These are phyloP conservation scores for Mesorhabditis belari DNA, from an alignment of 2,888 invertebrate genomes.

Conservation along the genomic window DNA sequence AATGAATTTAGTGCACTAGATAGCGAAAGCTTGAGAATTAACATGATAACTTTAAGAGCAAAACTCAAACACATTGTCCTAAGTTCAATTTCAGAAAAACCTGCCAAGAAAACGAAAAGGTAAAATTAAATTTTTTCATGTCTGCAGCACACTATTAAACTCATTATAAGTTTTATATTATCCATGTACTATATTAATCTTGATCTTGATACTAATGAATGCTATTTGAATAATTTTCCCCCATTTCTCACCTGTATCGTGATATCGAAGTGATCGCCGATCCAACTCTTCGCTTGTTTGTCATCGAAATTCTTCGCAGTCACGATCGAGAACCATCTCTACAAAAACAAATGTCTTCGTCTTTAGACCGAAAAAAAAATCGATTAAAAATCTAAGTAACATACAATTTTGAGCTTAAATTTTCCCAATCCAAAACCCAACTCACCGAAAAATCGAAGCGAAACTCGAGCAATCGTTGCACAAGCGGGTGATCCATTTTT, in stretches of 20 bases:
- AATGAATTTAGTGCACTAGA: too few species aligned
- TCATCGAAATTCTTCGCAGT: slow-evolving; percentile 33
- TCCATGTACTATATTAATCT: neutral
- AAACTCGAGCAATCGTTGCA: slow-evolving; percentile 19
- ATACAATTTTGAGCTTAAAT: too few species aligned
- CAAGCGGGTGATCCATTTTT: neutral
- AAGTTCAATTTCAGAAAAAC: too few species aligned
- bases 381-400: too few species aligned
- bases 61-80: too few species aligned
- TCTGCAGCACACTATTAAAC: neutral
- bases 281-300: slow-evolving; percentile 14
- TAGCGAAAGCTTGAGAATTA: too few species aligned
- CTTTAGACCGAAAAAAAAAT: neutral
- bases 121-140: neutral
- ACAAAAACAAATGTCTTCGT: too few species aligned
- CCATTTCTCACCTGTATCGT: slow-evolving; percentile 36
- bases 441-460: slow-evolving; percentile 15
- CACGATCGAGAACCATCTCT: slow-evolving; percentile 21
- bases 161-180: neutral
- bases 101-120: too few species aligned
- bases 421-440: too few species aligned
- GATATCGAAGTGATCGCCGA: slow-evolving; percentile 41
- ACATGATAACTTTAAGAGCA: too few species aligned
- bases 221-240: neutral
- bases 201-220: neutral